These are phyloP conservation scores for Steatornis caripensis DNA, from an alignment of 2,113 vertebrate genomes.

Conservation along the genomic window DNA sequence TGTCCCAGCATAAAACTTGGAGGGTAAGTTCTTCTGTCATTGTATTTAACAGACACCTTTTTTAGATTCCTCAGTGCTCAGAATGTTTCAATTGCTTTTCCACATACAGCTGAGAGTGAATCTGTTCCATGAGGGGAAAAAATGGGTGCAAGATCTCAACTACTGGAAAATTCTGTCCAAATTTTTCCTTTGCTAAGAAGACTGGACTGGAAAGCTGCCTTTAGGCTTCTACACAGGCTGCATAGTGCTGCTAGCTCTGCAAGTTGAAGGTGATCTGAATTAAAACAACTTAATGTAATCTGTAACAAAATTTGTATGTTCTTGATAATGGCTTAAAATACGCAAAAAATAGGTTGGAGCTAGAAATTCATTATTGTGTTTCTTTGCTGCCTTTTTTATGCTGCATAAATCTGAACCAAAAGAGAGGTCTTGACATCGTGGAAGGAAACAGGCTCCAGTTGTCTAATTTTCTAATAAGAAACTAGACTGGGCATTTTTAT, in stretches of 20 bases:
- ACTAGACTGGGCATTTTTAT: background rate
- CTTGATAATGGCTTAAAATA: background rate
- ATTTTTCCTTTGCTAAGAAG: background rate
- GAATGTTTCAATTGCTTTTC: background rate
- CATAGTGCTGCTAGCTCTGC: background rate
- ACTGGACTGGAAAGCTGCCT: background rate
- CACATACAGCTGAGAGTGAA: background rate
- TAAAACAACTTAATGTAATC: background rate
- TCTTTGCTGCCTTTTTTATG: background rate
- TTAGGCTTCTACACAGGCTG: background rate
- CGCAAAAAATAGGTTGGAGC: background rate
- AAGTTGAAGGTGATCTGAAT: background rate
- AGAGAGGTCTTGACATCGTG: background rate
- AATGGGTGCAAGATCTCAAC: background rate
- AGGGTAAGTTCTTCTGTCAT: background rate
- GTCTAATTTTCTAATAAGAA: background rate
- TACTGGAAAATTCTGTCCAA: background rate
- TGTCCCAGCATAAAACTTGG: background rate
- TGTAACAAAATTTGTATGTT: background rate
- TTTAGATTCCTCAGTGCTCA: background rate
- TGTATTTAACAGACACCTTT: background rate
- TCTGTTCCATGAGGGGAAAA: background rate
- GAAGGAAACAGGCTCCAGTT: background rate
- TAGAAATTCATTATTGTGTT: background rate
- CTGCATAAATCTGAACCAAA: background rate